Evolutionary conservation across 1,140 invertebrate genomes (phyloP).

Genomic region (Dolichoris vasculosae): DNA sequence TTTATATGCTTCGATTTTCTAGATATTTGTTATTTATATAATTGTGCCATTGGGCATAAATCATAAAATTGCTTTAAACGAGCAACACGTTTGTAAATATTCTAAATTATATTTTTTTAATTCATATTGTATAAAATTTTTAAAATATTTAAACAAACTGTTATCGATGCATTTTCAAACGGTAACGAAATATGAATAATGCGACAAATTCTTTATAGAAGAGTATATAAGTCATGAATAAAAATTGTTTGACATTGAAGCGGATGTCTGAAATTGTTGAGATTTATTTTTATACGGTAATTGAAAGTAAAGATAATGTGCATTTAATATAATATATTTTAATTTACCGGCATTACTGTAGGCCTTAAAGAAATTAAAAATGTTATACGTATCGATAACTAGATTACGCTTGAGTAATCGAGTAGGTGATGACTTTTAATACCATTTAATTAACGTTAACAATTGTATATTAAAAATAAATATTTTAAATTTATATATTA

Average conservation of each 20-base stretch:
- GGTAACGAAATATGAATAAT: neutral
- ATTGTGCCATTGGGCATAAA: slow-evolving; percentile 29
- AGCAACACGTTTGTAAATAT: slow-evolving; percentile 27
- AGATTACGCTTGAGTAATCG: neutral
- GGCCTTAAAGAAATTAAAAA: slow-evolving; percentile 39
- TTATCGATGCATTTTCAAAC: neutral
- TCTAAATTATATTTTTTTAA: neutral
- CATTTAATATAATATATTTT: slow-evolving; percentile 29
- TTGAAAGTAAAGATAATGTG: neutral
- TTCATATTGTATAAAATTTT: neutral
- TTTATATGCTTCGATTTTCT: slow-evolving; percentile 29
- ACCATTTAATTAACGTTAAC: slow-evolving; percentile 9
- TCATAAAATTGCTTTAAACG: slow-evolving; percentile 8
- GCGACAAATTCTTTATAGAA: slow-evolving; percentile 11
- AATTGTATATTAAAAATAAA: slow-evolving; percentile 7
- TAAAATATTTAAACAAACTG: neutral
- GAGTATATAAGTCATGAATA: slow-evolving; percentile 23
- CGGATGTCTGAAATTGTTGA: slow-evolving; percentile 10
- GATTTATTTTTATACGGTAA: slow-evolving; percentile 49
- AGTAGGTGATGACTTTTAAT: neutral
- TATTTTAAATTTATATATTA: slow-evolving; percentile 23
- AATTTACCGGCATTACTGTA: slow-evolving; percentile 15
- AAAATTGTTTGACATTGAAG: slow-evolving; percentile 27
- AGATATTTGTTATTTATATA: slow-evolving; percentile 30
- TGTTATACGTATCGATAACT: slow-evolving; percentile 28